These are phyloP conservation scores for Lithophane socia DNA, from an alignment of 2,888 invertebrate genomes.

Conservation along the genomic window DNA sequence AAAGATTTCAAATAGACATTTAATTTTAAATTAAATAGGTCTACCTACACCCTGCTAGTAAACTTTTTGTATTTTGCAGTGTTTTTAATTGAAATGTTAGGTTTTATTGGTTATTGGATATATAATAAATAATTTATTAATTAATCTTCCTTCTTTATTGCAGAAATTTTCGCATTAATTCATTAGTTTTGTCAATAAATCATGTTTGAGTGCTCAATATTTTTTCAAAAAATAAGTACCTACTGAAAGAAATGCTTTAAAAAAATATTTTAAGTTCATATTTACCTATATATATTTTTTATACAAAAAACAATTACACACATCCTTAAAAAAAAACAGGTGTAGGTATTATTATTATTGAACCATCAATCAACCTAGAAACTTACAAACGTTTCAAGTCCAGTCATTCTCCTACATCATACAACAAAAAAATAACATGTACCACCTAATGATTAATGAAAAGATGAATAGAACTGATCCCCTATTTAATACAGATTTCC, in stretches of 20 bases:
- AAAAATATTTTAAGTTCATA: not conserved
- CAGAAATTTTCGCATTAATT: not conserved
- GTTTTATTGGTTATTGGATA: constrained; percentile 7
- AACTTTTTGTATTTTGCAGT: not conserved
- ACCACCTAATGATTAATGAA: constrained; percentile 31
- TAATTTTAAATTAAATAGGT: too few relatives aligned
- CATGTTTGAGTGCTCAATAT: not conserved
- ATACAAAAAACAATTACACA: too few relatives aligned
- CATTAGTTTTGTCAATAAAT: not conserved
- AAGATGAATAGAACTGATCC: constrained; percentile 28
- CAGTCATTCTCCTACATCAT: not conserved
- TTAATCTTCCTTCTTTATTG: constrained; percentile 2
- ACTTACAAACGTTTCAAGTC: not conserved
- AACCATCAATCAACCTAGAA: not conserved
- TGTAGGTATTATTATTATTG: not conserved
- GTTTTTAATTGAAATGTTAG: constrained; percentile 6
- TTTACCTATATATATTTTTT: too few relatives aligned
- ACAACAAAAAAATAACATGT: not conserved
- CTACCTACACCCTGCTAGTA: too few relatives aligned
- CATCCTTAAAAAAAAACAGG: too few relatives aligned
- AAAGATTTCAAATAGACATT: too few relatives aligned
- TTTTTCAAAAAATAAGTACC: not conserved
- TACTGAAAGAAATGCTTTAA: not conserved
- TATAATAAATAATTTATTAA: not conserved
- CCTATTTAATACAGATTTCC: constrained; percentile 18